Conservation (phyloP, 2,113 vertebrate genomes). For the Leptobrachium ailaonicum region DNA sequence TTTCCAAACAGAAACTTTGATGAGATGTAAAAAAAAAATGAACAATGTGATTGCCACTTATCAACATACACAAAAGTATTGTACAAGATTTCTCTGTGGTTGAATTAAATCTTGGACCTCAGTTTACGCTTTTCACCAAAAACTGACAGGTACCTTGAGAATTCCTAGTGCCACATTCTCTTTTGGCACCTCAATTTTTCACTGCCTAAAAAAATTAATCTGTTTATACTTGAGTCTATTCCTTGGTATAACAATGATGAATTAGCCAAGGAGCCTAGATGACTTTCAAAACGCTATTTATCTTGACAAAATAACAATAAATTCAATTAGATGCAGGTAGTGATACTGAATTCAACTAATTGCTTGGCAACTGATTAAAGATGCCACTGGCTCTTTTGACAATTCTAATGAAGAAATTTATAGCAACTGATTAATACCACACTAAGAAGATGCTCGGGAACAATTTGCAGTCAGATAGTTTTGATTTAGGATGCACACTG, state of each 20-base stretch:
- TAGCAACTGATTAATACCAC: slow-evolving; percentile 41
- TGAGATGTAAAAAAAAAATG: slow-evolving; percentile 3
- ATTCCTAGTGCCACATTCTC: slow-evolving; percentile 20
- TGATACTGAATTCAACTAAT: slow-evolving; percentile 43
- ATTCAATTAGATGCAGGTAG: slow-evolving; percentile 48
- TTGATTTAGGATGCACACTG: slow-evolving; percentile 28
- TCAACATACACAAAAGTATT: not conserved
- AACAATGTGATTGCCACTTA: not conserved
- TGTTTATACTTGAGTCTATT: slow-evolving; percentile 47
- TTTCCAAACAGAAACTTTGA: not conserved
- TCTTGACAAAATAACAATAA: slow-evolving; percentile 50
- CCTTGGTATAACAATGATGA: slow-evolving; percentile 47
- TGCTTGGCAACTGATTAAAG: slow-evolving; percentile 46
- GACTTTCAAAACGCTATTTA: slow-evolving; percentile 49
- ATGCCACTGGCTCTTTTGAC: slow-evolving; percentile 43
- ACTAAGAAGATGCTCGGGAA: slow-evolving; percentile 47
- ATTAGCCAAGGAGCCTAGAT: slow-evolving; percentile 39
- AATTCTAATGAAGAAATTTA: slow-evolving; percentile 49
- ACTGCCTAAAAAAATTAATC: slow-evolving; percentile 49
- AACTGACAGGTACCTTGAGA: slow-evolving; percentile 15
- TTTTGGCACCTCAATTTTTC: slow-evolving; percentile 43
- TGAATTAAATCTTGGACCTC: slow-evolving; percentile 23
- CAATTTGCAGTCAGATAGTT: slow-evolving; percentile 40
- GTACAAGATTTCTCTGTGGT: slow-evolving; percentile 11
- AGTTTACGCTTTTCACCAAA: slow-evolving; percentile 25